A percentile compares a stretch with the other conserved stretches of the same genome.
phyloP scores from a whole-genome alignment of 1,140 invertebrate genomes.

The Andricus grossulariae region DNA sequence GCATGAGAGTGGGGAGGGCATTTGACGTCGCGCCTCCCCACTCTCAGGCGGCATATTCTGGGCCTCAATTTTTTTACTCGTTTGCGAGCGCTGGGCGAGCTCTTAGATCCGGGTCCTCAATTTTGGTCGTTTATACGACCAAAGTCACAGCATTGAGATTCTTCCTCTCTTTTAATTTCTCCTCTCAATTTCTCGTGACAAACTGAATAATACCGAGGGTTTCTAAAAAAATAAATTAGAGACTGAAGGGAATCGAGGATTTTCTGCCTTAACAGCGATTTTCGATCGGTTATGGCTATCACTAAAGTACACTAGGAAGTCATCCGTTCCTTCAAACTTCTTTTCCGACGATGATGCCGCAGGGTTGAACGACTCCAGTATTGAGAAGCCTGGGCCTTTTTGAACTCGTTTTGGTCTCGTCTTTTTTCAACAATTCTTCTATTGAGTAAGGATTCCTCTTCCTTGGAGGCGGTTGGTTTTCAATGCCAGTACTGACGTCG shows the following conservation, averaged over 20 bases:
- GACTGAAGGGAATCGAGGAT: background rate
- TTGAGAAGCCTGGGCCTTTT: conserved; percentile 67
- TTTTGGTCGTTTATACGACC: no score
- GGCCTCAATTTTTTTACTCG: no score
- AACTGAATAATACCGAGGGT: background rate
- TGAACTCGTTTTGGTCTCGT: conserved; percentile 75
- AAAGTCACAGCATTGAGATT: background rate
- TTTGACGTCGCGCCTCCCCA: no score
- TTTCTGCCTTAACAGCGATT: background rate
- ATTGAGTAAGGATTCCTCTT: conserved; percentile 91
- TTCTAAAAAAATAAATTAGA: conserved; percentile 14
- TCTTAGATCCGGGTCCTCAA: no score
- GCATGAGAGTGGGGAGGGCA: no score
- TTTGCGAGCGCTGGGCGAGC: no score
- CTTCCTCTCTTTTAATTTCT: background rate
- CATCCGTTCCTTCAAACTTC: conserved; percentile 51
- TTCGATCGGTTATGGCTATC: background rate
- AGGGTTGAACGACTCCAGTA: conserved; percentile 68
- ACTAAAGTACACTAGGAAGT: conserved; percentile 3
- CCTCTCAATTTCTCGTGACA: background rate
- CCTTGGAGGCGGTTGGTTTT: conserved; percentile 56
- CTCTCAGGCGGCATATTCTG: no score
- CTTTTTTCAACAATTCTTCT: conserved; percentile 89
- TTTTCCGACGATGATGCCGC: conserved; percentile 70
- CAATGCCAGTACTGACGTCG: conserved; percentile 52